Evolutionary conservation across 2,888 invertebrate species (phyloP), one percentile per base, ranked within the genome.

Genomic region (Drosophila nr. perissopoda): DNA sequence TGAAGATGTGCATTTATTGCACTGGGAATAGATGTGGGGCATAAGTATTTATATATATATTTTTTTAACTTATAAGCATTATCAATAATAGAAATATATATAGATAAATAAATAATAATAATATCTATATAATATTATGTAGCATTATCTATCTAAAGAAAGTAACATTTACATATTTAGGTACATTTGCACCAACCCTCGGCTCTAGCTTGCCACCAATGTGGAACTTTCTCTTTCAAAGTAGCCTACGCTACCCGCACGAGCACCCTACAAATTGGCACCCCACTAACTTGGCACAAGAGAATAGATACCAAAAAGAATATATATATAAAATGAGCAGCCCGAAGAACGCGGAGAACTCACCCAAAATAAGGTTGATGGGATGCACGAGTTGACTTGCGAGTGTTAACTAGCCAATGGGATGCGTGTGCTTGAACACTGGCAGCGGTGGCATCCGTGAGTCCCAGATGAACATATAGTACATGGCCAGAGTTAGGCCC

Each of bases 391-490:
- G 13, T 45, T 21, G 45, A n/a, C 18, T 29, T 8, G n/a, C 8
- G 25, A 34, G 5, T 7, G 4, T 2, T 13, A 29, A 16, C 61
- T 92, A 92, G 68, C 92, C 92, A 72, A 90, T 82, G 57, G 92
- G 92, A 82, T 91, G 91, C 64, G 91, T 84, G 36, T 91, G 92
- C 82, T 91, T 92, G 68, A 91, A 90, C 48, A 91, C 86, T 53
- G 92, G 92, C 68, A 92, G 66, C 13, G 92, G 90, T 40, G 92
- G 92, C 92, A 92, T 92, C 33, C 90, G 86, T 4, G 92, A 92
- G 52, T 92, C 92, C 92, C 92, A 92, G 36, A 92, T 90, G 71
- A 92, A 92, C 1, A 92, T 71, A 77, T 92, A 91, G 66, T 93
- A 92, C 66, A 92, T 83, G 34, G 92, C 93, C 68, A 92, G 69